These are phyloP conservation scores for Aricia agestis DNA, from an alignment of 1,140 invertebrate genomes.

Conservation along the genomic window DNA sequence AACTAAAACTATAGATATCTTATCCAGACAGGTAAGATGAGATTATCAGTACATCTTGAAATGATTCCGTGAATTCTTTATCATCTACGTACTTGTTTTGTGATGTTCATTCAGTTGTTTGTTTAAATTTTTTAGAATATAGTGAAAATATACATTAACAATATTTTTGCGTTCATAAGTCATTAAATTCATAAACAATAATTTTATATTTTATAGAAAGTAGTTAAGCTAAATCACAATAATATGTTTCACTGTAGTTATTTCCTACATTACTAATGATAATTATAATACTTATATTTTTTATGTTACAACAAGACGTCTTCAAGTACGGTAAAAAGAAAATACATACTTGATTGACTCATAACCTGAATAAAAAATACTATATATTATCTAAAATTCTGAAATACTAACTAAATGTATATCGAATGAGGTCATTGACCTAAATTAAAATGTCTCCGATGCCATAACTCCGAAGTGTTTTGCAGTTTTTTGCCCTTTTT, in stretches of 20 bases:
- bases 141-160: too few species aligned
- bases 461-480: constrained; percentile 33
- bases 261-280: too few species aligned
- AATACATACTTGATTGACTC: too few species aligned
- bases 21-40: constrained; percentile 9
- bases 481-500: constrained; percentile 42
- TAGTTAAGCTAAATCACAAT: too few species aligned
- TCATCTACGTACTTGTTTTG: background rate
- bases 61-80: background rate
- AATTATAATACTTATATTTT: too few species aligned
- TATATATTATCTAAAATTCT: background rate
- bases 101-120: background rate
- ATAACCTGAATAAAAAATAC: too few species aligned
- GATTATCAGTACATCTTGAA: constrained; percentile 5
- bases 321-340: too few species aligned
- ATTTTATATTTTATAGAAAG: too few species aligned
- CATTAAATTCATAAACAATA: too few species aligned
- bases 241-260: too few species aligned
- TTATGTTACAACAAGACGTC: too few species aligned
- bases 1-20: background rate
- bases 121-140: background rate
- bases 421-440: constrained; percentile 53
- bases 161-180: too few species aligned
- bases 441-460: constrained; percentile 23
- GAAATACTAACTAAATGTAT: constrained; percentile 23